Conservation (phyloP, 2,888 invertebrate species). For the Sinodicranocentrus sp. region DNA sequence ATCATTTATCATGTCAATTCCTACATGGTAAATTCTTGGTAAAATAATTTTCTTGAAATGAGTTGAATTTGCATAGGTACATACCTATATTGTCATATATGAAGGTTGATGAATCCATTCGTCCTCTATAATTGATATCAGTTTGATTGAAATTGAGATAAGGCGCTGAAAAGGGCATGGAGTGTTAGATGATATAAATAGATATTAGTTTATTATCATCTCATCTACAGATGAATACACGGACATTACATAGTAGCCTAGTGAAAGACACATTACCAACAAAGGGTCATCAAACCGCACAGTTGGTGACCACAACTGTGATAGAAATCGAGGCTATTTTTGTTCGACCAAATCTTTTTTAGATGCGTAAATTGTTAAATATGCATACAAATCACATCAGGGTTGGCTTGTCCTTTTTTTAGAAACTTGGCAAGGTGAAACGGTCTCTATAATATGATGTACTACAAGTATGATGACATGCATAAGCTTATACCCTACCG, state of each 20-base stretch:
- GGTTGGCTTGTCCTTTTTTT: constrained; percentile 45
- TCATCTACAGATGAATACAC: not conserved
- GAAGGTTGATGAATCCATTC: too few species aligned
- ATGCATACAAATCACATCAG: not conserved
- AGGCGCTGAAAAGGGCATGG: too few species aligned
- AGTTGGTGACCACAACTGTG: constrained; percentile 4
- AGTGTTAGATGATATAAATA: too few species aligned
- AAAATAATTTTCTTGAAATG: too few species aligned
- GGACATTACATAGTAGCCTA: too few species aligned
- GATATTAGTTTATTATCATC: not conserved
- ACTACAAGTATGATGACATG: not conserved
- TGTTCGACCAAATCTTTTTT: not conserved
- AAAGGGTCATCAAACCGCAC: constrained; percentile 58
- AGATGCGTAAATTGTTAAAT: not conserved
- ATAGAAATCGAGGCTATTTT: constrained; percentile 46
- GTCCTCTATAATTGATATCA: too few species aligned
- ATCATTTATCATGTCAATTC: too few species aligned
- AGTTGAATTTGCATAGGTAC: too few species aligned
- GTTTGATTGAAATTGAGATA: too few species aligned
- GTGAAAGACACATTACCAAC: constrained; percentile 18
- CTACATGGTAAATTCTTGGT: too few species aligned
- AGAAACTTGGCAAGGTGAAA: constrained; percentile 44
- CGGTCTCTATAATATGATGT: constrained; percentile 15
- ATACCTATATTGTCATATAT: too few species aligned
- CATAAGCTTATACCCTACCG: constrained; percentile 31